These are phyloP conservation scores for Hypothenemus hampei DNA, from an alignment of 1,140 invertebrate species.

Conservation along the genomic window DNA sequence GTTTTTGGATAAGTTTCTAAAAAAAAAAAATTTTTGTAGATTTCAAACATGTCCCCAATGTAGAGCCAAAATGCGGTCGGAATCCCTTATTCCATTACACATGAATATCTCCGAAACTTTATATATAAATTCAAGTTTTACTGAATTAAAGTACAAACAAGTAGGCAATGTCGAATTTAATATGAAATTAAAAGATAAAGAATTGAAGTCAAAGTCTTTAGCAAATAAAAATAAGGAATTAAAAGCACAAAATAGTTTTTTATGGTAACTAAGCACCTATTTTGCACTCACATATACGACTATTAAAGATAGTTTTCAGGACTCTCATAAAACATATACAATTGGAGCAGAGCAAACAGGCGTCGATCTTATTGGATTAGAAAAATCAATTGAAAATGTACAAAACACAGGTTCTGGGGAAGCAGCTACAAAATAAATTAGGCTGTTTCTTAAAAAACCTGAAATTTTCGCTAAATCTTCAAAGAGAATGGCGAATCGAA, in stretches of 20 bases:
- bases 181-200: conserved; percentile 47
- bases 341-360: conserved; percentile 46
- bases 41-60: conserved; percentile 67
- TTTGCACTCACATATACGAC: neutral
- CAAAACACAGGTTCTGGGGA: conserved; percentile 52
- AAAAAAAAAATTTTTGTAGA: conserved; percentile 36
- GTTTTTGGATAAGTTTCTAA: conserved; percentile 17
- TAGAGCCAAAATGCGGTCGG: conserved; percentile 55
- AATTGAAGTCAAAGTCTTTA: conserved; percentile 42
- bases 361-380: conserved; percentile 48
- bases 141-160: conserved; percentile 44
- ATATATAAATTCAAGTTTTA: conserved; percentile 40
- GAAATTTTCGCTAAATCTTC: no score
- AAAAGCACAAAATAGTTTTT: conserved; percentile 42
- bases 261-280: conserved; percentile 23
- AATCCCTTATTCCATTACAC: conserved; percentile 57
- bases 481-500: no score
- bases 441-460: no score
- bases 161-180: conserved; percentile 49
- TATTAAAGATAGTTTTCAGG: conserved; percentile 34
- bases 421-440: no score
- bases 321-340: conserved; percentile 50
- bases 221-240: conserved; percentile 37
- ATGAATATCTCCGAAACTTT: conserved; percentile 57
- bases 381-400: conserved; percentile 51